Base-by-base conservation (phyloP, 2,113 vertebrate genomes). In the Ceyx melanurus region DNA sequence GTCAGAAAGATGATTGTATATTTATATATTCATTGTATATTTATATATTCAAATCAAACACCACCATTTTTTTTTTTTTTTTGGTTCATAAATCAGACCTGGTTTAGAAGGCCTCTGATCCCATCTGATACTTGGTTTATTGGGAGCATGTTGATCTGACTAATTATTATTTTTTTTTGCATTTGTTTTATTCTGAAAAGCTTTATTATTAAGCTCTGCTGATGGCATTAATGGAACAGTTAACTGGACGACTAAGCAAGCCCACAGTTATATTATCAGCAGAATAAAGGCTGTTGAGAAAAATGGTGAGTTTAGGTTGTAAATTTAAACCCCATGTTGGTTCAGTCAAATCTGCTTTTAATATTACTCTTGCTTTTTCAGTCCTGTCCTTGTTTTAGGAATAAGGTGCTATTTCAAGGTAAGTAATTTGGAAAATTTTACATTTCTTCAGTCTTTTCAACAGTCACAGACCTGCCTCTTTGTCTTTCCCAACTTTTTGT, bases 241-340 rank as follows among this genome's bases (percentile, higher is more conserved):
- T 95, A 98, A 97, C 96, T 98, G 98, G 98, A 98, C 97, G 97
- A 98, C 98, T 97, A 98, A 97, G 94, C 97, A 92, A 94, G 94
- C 97, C 97, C 98, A 97, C 98, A 98, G 73, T 98, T 98, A 98
- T 97, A 23, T 98, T 97, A 97, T 98, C 98, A 98, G 97, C 98
- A 98, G 97, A 98, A 97, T 98, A 97, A 98, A 98, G 98, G 97
- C 98, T 98, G 95, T 97, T 98, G 96, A 98, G 95, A 97, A 97
- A 97, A 98, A 98, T 95, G 99, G 99, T 99, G 98, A 99, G 99
- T 99, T 98, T 97, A 97, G 98, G 97, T 62, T 93, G 53, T 77
- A 61, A 92, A 80, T 93, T 72, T 93, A 76, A 94, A 80, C 82
- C 86, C 88, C 62, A 13, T 66, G 60, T 93, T 86, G 94, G 82